Evolutionary conservation across 2,113 vertebrate genomes (phyloP), one percentile per base, ranked within the genome.

Genomic region (Irena cyanogastra): DNA sequence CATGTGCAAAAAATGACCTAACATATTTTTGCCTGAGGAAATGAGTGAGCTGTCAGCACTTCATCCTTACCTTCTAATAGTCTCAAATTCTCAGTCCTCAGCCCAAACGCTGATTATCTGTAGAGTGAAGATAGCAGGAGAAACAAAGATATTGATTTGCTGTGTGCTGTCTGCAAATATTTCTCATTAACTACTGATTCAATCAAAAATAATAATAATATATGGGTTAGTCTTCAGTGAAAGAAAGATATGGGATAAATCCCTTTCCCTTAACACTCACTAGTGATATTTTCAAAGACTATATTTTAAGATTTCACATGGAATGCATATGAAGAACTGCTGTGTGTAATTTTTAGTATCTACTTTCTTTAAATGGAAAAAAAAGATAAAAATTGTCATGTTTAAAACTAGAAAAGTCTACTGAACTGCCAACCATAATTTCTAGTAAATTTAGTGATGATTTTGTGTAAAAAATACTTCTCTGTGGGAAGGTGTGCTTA

Each of bases 21-120:
- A 93, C 83, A 45, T 61, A 89, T 81, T 92, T 90, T 93, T 95
- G 83, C 87, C 77, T 72, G 87, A 96, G 93, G 89, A 97, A 96
- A 74, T 70, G 74, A 89, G 57, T 61, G 89, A 94, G 70, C 82
- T 83, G 77, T 95, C 65, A 70, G 70, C 0, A 13, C 66, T 93
- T 91, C 88, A 87, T 81, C 82, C 92, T 94, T 94, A 87, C 69
- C 96, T 94, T 75, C 83, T 92, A 91, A 75, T 75, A 85, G 70
- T 79, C 63, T 69, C 53, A 81, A 83, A 80, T 72, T 90, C 71
- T 94, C 65, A 84, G 59, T 60, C 88, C 66, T 97, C 57, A n/a
- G n/a, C n/a, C n/a, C 27, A 88, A 90, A 77, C 64, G 74, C 89
- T 96, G 78, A 96, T 96, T 93, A 92, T 91, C 93, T 89, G 63